phyloP scores from a whole-genome alignment of 2,113 vertebrate genomes.

The Aplodontia rufa region DNA sequence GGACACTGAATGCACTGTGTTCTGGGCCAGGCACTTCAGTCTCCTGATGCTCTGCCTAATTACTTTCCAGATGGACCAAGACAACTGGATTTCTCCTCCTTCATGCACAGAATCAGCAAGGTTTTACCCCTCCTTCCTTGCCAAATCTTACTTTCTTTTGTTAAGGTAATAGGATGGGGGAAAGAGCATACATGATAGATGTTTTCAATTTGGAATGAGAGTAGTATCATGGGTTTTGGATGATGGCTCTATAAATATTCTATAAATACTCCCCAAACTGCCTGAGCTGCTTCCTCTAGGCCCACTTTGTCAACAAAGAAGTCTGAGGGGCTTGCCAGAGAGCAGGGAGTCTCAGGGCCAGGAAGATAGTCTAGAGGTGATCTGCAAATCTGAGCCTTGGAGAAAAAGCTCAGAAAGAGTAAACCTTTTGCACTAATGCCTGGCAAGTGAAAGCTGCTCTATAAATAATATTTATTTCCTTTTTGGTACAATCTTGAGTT shows the following conservation, averaged over 20 bases:
- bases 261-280: neutral
- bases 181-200: neutral
- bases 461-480: constrained; percentile 53
- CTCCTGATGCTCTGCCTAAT: neutral
- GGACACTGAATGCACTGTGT: neutral
- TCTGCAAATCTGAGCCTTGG: neutral
- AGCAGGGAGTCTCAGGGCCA: neutral
- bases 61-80: neutral
- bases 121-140: neutral
- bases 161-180: neutral
- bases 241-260: neutral
- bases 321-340: neutral
- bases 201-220: constrained; percentile 47
- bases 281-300: neutral
- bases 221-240: neutral
- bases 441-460: constrained; percentile 26
- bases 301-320: neutral
- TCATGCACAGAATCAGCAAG: neutral
- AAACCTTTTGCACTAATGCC: constrained; percentile 26
- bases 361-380: neutral
- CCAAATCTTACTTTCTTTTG: neutral
- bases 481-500: neutral
- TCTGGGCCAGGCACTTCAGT: neutral
- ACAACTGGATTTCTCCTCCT: neutral
- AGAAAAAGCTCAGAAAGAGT: constrained; percentile 26